Base-by-base conservation (phyloP, 2,797 vertebrate species). In the Sebastes diploproa region DNA sequence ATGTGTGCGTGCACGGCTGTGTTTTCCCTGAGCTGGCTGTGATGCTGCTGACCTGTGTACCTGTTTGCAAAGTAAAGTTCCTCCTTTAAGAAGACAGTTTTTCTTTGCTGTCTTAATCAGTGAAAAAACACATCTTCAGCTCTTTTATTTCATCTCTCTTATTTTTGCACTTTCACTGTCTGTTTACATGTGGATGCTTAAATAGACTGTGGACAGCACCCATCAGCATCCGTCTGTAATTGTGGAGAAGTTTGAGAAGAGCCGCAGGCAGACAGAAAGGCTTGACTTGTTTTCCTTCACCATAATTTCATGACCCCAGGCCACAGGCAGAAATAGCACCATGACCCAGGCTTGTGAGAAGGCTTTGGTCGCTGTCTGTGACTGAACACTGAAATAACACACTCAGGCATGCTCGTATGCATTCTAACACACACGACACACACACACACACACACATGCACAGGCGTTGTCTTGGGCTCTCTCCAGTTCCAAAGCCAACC, bases 261-360 rank as follows among this genome's bases (percentile, higher is more conserved):
- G 80, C 85, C 87, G 62, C 76, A 75, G 38, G 73, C 89, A 84
- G 85, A 91, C 85, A 91, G 83, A 92, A 83, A 83, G 67, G 82
- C 72, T 84, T 77, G 80, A 84, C 87, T 90, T 93, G 86, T 91
- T 93, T 90, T 87, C 75, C 71, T 89, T 16, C 84, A 75, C 90
- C 89, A 90, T 93, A 90, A 92, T 92, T 93, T 92, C 79, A 83
- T 90, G 87, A 92, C 88, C 92, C 88, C 58, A 84, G 91, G 90
- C 92, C 91, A 89, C 91, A 93, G 62, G 87, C 92, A 92, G 88
- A 93, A 94, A 94, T 94, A 95, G 91, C 73, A 82, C 54, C 84
- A 56, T 85, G 91, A 78, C 78, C 27, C 52, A 60, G 85, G 90
- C 83, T 88, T 85, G 83, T 82, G 90, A 87, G 88, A 86, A 79